A percentile compares a stretch with the other conserved stretches of the same genome.
phyloP scores from a whole-genome alignment of 2,113 vertebrate species.

The Neogobius melanostomus region DNA sequence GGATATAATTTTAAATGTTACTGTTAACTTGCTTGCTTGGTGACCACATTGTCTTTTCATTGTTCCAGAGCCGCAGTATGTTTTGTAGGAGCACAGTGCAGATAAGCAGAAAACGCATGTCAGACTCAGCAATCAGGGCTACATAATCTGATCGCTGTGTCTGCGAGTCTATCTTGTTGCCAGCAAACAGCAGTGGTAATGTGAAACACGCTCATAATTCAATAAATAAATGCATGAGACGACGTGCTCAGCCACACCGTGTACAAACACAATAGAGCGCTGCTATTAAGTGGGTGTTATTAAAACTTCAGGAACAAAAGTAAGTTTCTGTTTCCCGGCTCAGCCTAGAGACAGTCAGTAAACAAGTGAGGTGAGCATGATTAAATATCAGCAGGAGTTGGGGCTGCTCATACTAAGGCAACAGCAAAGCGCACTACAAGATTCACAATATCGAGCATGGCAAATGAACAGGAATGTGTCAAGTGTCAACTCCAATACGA shows the following conservation, averaged over 20 bases:
- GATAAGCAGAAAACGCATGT: slow-evolving; percentile 33
- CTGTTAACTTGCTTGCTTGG: too few relatives aligned
- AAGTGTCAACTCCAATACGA: background rate
- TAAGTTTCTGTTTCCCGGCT: background rate
- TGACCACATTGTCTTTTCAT: slow-evolving; percentile 4
- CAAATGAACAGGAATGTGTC: background rate
- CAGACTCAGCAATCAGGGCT: slow-evolving; percentile 27
- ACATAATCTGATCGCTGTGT: slow-evolving; percentile 42
- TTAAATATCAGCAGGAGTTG: slow-evolving; percentile 10
- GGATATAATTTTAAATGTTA: background rate
- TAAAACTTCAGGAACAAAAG: slow-evolving; percentile 1
- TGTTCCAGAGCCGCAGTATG: background rate
- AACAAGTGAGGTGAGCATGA: slow-evolving; percentile 17
- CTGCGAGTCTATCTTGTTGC: slow-evolving; percentile 33
- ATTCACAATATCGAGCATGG: background rate
- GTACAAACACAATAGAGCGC: slow-evolving; percentile 8
- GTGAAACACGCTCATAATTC: slow-evolving; percentile 36
- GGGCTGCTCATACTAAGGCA: background rate
- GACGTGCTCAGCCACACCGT: slow-evolving; percentile 2
- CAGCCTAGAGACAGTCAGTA: slow-evolving; percentile 3
- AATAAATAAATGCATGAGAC: slow-evolving; percentile 48
- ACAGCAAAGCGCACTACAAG: background rate
- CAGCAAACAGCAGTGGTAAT: slow-evolving; percentile 29
- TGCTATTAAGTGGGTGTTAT: slow-evolving; percentile 10
- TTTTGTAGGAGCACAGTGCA: slow-evolving; percentile 30